phyloP scores from a whole-genome alignment of 2,888 invertebrate species.

The Euzophera pinguis region DNA sequence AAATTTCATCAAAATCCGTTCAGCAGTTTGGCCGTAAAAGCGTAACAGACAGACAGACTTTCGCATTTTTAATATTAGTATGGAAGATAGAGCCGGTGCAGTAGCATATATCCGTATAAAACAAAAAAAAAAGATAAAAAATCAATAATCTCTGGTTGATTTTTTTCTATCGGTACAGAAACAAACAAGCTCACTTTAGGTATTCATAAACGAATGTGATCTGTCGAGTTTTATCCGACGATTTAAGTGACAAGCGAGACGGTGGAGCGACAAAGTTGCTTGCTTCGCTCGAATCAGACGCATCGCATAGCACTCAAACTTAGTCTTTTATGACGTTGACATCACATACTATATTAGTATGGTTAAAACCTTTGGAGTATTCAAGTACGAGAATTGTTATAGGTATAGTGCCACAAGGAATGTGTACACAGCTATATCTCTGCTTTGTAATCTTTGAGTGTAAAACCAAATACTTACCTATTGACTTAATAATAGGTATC shows the following conservation, averaged over 20 bases:
- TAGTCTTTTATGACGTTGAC: background rate
- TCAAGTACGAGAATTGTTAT: too few relatives aligned
- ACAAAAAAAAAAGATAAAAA: background rate
- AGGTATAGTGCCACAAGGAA: too few relatives aligned
- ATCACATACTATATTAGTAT: background rate
- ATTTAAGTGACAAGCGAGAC: conserved; percentile 56
- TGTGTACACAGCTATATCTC: too few relatives aligned
- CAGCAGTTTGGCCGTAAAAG: too few relatives aligned
- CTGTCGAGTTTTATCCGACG: conserved; percentile 45
- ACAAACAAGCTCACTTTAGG: conserved; percentile 22
- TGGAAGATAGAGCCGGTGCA: too few relatives aligned
- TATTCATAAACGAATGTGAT: conserved; percentile 33
- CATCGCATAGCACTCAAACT: background rate
- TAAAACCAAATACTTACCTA: too few relatives aligned
- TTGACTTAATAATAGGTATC: too few relatives aligned
- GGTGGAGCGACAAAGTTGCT: conserved; percentile 43
- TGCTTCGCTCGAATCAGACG: background rate
- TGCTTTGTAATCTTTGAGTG: too few relatives aligned
- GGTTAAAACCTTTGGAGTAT: too few relatives aligned
- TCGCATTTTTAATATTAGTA: too few relatives aligned
- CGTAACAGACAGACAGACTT: too few relatives aligned
- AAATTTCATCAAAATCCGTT: too few relatives aligned
- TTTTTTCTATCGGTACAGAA: conserved; percentile 9
- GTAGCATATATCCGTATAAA: conserved; percentile 10
- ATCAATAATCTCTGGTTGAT: background rate